Conservation (phyloP, 2,888 invertebrate species). For the Napeogenes inachia region DNA sequence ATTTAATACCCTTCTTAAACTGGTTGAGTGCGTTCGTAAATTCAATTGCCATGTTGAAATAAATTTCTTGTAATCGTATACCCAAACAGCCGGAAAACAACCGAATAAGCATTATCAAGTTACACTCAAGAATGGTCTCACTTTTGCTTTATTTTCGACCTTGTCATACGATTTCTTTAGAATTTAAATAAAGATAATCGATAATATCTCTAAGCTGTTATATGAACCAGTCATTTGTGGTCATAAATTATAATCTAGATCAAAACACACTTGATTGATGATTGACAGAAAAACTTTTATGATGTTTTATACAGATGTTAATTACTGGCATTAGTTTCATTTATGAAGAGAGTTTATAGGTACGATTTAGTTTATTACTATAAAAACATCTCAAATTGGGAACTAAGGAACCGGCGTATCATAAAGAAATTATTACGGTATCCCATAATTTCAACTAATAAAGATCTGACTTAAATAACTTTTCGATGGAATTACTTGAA, state of each 20-base stretch:
- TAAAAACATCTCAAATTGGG: constrained; percentile 63
- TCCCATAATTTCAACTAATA: constrained; percentile 58
- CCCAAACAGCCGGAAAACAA: constrained; percentile 74
- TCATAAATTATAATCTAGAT: constrained; percentile 32
- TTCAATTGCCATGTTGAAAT: constrained; percentile 73
- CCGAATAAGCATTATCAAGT: constrained; percentile 73
- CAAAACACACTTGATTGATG: constrained; percentile 41
- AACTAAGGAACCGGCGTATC: constrained; percentile 46
- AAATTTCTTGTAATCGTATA: constrained; percentile 77
- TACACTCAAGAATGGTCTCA: constrained; percentile 61
- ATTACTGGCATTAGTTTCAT: constrained; percentile 71
- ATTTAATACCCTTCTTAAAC: constrained; percentile 56
- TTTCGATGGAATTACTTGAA: constrained; percentile 15
- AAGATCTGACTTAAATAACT: constrained; percentile 44
- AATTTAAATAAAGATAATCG: constrained; percentile 46
- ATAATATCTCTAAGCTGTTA: constrained; percentile 32
- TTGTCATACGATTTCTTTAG: constrained; percentile 43
- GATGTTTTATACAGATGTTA: constrained; percentile 61
- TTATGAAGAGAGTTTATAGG: constrained; percentile 69
- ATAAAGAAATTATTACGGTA: constrained; percentile 62
- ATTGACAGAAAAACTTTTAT: constrained; percentile 47
- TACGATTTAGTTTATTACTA: constrained; percentile 64
- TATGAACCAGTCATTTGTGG: constrained; percentile 28
- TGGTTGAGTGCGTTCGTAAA: constrained; percentile 60
- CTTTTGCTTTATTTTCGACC: constrained; percentile 55